Percentiles rank a stretch among this genome's conserved stretches.
Conservation (phyloP, 2,797 vertebrate genomes). For the Strix occidentalis region DNA sequence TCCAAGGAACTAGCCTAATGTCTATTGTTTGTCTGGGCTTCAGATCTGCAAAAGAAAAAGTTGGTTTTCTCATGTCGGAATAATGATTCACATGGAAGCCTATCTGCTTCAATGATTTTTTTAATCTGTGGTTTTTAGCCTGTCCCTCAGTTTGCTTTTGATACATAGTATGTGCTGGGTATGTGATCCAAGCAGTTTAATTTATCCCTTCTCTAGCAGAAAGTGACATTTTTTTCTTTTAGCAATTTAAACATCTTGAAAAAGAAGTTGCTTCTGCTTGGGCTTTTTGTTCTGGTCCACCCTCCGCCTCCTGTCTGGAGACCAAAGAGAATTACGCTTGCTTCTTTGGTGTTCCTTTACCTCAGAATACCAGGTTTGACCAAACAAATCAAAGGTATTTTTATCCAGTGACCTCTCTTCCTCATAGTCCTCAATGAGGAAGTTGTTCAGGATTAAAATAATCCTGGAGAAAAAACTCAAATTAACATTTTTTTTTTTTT, state of each 20-base stretch:
- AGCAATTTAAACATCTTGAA: background rate
- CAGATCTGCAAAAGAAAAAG: background rate
- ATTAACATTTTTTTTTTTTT: background rate
- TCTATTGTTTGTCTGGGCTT: background rate
- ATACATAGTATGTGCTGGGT: background rate
- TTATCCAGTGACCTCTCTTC: background rate
- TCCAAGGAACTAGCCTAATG: background rate
- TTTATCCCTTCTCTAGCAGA: background rate
- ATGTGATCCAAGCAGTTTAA: background rate
- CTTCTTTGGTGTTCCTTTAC: background rate
- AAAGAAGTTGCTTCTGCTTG: background rate
- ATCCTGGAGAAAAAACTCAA: background rate
- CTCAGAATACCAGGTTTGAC: background rate
- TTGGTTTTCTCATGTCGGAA: background rate
- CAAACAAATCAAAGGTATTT: background rate
- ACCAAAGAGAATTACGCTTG: background rate
- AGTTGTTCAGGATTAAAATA: background rate
- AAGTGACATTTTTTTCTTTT: background rate
- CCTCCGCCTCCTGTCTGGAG: background rate
- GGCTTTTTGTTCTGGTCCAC: background rate
- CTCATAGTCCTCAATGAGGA: background rate
- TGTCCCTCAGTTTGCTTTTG: background rate
- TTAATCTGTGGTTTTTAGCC: background rate
- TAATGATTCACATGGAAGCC: background rate
- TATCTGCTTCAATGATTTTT: background rate